Conservation (phyloP, 2,888 invertebrate genomes). For the Drosophila peninsularis region DNA sequence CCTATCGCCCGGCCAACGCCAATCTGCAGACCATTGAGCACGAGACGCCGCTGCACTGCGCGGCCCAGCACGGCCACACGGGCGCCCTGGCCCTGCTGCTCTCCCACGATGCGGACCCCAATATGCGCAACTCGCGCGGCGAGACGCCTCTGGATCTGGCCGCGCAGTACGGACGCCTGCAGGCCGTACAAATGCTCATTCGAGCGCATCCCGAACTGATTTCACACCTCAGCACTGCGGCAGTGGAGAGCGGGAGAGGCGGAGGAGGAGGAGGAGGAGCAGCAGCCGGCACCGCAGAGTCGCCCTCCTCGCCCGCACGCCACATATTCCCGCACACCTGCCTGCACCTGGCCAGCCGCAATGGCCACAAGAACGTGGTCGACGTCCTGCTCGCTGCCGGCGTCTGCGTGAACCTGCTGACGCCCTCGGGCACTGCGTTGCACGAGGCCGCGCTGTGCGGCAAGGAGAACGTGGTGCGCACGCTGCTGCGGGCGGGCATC, state of each 20-base stretch:
- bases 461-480: constrained; percentile 93
- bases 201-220: constrained; percentile 93
- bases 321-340: constrained; percentile 87
- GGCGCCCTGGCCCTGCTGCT: constrained; percentile 93
- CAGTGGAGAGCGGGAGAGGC: constrained; percentile 49
- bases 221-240: constrained; percentile 87
- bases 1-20: constrained; percentile 92
- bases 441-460: constrained; percentile 97
- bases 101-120: constrained; percentile 94
- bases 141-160: constrained; percentile 98
- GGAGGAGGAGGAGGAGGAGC: not conserved
- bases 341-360: constrained; percentile 97
- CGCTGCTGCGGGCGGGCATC: constrained; percentile 92
- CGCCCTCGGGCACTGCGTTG: constrained; percentile 94
- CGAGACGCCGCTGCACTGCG: constrained; percentile 96
- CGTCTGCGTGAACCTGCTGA: constrained; percentile 94
- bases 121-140: constrained; percentile 92
- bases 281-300: constrained; percentile 55
- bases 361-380: constrained; percentile 95
- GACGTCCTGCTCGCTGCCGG: constrained; percentile 92
- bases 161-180: constrained; percentile 93
- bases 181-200: constrained; percentile 94
- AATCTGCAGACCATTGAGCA: constrained; percentile 94
- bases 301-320: constrained; percentile 76
- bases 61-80: constrained; percentile 96